These are phyloP conservation scores for Cataglyphis hispanica DNA, from an alignment of 1,140 invertebrate species.

Conservation along the genomic window DNA sequence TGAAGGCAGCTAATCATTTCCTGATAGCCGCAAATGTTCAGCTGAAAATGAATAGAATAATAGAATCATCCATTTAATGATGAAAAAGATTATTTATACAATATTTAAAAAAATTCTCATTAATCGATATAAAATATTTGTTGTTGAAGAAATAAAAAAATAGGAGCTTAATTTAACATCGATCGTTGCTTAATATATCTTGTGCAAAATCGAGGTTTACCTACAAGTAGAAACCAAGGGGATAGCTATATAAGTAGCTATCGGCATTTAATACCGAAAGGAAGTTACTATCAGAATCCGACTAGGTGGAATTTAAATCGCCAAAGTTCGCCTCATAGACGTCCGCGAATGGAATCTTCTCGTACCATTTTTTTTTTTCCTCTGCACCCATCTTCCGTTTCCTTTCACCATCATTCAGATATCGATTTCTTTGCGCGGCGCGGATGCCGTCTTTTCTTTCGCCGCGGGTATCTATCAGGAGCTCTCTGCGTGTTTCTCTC, in stretches of 20 bases:
- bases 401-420: background rate
- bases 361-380: background rate
- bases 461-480: slow-evolving; percentile 50
- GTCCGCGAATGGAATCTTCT: slow-evolving; percentile 32
- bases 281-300: slow-evolving; percentile 35
- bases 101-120: background rate
- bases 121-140: background rate
- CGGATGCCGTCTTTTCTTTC: slow-evolving; percentile 27
- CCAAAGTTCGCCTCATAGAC: slow-evolving; percentile 46
- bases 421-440: slow-evolving; percentile 34
- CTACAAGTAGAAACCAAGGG: slow-evolving; percentile 26
- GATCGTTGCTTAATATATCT: slow-evolving; percentile 12
- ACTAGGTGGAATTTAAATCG: slow-evolving; percentile 57
- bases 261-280: slow-evolving; percentile 26
- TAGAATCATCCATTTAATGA: background rate
- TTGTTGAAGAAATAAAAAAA: background rate
- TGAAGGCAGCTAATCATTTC: background rate
- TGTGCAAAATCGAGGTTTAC: slow-evolving; percentile 19
- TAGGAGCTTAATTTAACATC: background rate
- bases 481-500: slow-evolving; percentile 6
- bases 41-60: background rate
- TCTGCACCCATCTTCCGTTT: background rate
- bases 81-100: no score
- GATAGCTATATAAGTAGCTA: background rate
- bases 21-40: background rate